Evolutionary conservation across 2,797 vertebrate genomes (phyloP).

Genomic region (Phoebastria nigripes): DNA sequence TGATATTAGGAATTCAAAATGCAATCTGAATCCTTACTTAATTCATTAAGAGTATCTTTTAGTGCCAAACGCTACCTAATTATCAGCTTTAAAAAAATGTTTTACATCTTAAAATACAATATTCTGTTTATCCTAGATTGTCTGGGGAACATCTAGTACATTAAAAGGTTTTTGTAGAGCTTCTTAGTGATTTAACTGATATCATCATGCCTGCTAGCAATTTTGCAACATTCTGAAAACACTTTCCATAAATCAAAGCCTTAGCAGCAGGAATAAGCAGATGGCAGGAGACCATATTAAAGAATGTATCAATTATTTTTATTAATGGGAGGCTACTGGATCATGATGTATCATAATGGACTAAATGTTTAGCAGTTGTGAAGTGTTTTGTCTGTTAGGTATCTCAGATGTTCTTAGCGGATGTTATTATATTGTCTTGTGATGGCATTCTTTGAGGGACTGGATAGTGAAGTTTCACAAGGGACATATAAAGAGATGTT

Average conservation of each 20-base stretch:
- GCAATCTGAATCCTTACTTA: constrained; percentile 54
- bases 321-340: constrained; percentile 60
- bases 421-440: background rate
- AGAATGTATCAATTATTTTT: constrained; percentile 72
- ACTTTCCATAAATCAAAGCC: constrained; percentile 75
- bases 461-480: constrained; percentile 28
- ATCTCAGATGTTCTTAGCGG: constrained; percentile 20
- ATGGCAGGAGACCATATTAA: constrained; percentile 68
- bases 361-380: constrained; percentile 57
- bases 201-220: constrained; percentile 72
- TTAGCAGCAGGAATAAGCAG: constrained; percentile 70
- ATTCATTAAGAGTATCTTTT: constrained; percentile 62
- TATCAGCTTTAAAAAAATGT: constrained; percentile 61
- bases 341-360: constrained; percentile 52
- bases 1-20: constrained; percentile 31
- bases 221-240: constrained; percentile 74
- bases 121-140: constrained; percentile 72
- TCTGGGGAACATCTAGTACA: constrained; percentile 68
- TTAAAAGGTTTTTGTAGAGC: constrained; percentile 69
- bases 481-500: constrained; percentile 28
- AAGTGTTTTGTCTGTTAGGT: constrained; percentile 38
- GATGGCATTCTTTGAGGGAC: background rate
- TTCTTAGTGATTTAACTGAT: constrained; percentile 69
- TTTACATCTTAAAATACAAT: constrained; percentile 71
- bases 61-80: constrained; percentile 47